These are phyloP conservation scores for Heteronetta atricapilla DNA, from an alignment of 2,113 vertebrate genomes.

Conservation along the genomic window DNA sequence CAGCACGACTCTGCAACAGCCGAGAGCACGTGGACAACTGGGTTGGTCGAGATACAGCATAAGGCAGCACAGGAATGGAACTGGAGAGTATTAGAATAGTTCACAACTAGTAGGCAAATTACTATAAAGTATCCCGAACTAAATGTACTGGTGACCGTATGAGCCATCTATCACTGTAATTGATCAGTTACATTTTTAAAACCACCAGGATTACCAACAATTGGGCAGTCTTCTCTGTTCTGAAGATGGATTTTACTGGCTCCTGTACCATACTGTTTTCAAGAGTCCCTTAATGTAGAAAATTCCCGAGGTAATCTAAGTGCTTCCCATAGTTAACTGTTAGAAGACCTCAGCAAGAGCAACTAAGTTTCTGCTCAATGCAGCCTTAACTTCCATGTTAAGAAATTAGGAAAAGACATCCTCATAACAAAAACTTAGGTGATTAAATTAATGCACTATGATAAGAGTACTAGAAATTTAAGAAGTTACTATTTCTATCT, in stretches of 20 bases:
- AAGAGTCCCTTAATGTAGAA: neutral
- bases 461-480: neutral
- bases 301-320: neutral
- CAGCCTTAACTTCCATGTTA: neutral
- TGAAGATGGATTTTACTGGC: neutral
- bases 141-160: neutral
- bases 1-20: neutral
- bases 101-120: neutral
- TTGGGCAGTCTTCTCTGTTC: neutral
- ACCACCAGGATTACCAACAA: neutral
- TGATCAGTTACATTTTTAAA: neutral
- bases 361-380: neutral
- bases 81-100: neutral
- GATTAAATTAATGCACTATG: neutral
- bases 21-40: rapidly evolving
- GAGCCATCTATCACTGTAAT: neutral
- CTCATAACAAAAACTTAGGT: neutral
- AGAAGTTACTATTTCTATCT: neutral
- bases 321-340: neutral
- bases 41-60: neutral
- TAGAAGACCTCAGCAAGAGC: neutral
- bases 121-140: neutral
- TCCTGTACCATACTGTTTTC: neutral
- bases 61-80: neutral
- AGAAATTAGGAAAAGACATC: neutral